Evolutionary conservation across 2,797 vertebrate genomes (phyloP), one percentile per base, ranked within the genome.

Genomic region (Rhinoraja longicauda): DNA sequence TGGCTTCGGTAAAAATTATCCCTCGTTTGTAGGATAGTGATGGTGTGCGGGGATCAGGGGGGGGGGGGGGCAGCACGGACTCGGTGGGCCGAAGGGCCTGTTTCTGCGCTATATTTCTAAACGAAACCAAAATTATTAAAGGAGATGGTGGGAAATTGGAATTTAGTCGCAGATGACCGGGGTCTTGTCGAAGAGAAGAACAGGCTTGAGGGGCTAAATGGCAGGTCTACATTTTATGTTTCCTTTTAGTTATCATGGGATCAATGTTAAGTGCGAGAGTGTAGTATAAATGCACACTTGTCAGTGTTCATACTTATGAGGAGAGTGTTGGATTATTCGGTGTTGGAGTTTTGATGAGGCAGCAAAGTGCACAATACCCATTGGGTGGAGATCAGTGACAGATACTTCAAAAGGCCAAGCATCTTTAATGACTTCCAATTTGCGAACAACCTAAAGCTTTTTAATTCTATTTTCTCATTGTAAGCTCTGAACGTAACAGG

Each of bases 391-490:
- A 91, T 91, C 36, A 29, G 7, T 72, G 36, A 73, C 82, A 73
- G 67, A 45, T 45, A 12, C 67, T 70, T 39, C 64, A 26, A 91
- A 72, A 39, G 21, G 24, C 17, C 67, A 13, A 73, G 53, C 1
- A 76, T 76, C n/a, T 76, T 76, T 76, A 76, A 76, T 76, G 73
- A 76, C 64, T 67, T 67, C 15, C 64, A 67, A 15, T 2, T n/a
- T 29, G 24, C 59, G 59, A 86, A 86, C 57, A n/a, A 6, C 9
- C 82, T 59, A n/a, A 32, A 19, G 82, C 57, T 17, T 86, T 86
- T 86, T 62, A 29, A 86, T 86, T 32, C 57, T n/a, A 32, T 62
- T 86, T 86, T 86, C 57, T 64, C 82, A 86, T 64, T 86, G 82
- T 64, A 62, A n/a, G n/a, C 82, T 17, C 82, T 2, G 57, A 86